Conservation (phyloP, 2,113 vertebrate species). For the Phoenicopterus ruber region DNA sequence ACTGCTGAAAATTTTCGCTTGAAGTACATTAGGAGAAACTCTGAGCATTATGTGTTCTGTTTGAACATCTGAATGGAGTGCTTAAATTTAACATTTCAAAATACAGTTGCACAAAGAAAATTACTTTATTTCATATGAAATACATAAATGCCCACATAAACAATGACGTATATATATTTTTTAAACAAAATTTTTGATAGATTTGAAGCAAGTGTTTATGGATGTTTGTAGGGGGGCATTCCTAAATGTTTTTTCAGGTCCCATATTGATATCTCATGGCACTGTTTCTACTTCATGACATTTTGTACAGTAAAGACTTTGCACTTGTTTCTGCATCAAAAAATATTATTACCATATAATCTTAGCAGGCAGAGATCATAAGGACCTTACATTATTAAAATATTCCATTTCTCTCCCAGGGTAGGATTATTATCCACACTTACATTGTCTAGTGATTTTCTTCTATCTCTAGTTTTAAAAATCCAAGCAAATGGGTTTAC, state of each 20-base stretch:
- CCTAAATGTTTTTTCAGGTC: neutral
- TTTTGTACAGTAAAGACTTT: neutral
- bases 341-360: constrained; percentile 25
- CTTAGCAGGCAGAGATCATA: constrained; percentile 17
- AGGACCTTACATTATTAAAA: constrained; percentile 41
- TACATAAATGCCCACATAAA: neutral
- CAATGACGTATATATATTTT: neutral
- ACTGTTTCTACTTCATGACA: neutral
- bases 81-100: neutral
- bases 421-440: neutral
- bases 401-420: constrained; percentile 6
- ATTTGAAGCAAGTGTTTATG: neutral
- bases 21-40: neutral
- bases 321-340: constrained; percentile 6
- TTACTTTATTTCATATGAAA: neutral
- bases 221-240: neutral
- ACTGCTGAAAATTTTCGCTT: neutral
- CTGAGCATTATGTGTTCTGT: neutral
- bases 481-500: neutral
- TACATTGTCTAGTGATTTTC: constrained; percentile 28
- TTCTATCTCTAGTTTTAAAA: neutral
- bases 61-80: neutral
- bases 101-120: neutral
- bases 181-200: neutral
- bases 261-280: neutral